A percentile compares a stretch with the other conserved stretches of the same genome.
phyloP scores from a whole-genome alignment of 2,113 vertebrate species.

The Oreochromis spilurus region DNA sequence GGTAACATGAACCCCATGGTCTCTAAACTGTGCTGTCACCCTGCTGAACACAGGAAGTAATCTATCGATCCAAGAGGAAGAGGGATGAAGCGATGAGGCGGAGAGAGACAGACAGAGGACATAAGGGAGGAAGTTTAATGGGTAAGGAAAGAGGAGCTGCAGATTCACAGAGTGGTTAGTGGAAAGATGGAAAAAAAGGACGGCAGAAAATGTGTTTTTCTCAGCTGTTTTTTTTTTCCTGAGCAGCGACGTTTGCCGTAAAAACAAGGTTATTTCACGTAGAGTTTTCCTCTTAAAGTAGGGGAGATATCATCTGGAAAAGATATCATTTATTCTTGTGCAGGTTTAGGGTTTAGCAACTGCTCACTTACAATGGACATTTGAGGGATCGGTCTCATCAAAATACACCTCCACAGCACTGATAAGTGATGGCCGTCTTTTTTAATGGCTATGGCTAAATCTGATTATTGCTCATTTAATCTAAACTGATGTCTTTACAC shows the following conservation, averaged over 20 bases:
- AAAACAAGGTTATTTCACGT: background rate
- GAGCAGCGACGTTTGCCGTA: accelerated
- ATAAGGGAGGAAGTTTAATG: background rate
- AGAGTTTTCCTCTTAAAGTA: background rate
- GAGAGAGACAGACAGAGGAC: slow-evolving; percentile 4
- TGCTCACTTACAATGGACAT: background rate
- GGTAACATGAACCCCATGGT: slow-evolving; percentile 49
- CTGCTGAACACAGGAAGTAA: slow-evolving; percentile 63
- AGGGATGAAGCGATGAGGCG: background rate
- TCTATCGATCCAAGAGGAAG: slow-evolving; percentile 59
- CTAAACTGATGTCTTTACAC: background rate
- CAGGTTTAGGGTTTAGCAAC: background rate
- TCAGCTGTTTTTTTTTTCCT: background rate
- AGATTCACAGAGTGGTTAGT: background rate
- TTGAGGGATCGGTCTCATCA: background rate
- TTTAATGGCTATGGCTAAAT: background rate
- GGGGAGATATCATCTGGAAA: background rate
- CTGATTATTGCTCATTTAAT: background rate
- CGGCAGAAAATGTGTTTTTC: background rate
- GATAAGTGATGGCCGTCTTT: background rate
- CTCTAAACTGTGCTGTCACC: slow-evolving; percentile 61
- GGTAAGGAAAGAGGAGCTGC: background rate
- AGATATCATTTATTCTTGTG: background rate
- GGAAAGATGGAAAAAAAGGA: background rate
- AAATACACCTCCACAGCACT: background rate